Evolutionary conservation across 2,113 vertebrate species (phyloP), one percentile per base, ranked within the genome.

Genomic region (Conger conger): DNA sequence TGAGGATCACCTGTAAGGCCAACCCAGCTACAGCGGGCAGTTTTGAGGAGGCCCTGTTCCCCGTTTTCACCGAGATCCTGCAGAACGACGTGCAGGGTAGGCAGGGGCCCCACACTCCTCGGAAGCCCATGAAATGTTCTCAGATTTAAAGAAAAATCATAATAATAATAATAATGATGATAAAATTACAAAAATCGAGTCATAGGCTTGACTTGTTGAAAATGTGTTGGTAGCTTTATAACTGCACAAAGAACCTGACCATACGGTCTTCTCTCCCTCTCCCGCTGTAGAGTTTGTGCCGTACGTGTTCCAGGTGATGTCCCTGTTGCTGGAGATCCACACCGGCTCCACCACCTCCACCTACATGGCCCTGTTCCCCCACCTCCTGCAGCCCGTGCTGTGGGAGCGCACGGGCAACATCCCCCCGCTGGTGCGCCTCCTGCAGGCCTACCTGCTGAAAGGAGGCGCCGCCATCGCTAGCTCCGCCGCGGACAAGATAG

Each of bases 291-390:
- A 99, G 89, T 99, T 99, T 92, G 97, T 99, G 87, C 98, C 98
- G 0, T 99, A 99, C 0, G 97, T 99, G 90, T 99, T 99, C 93
- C 98, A 99, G 96, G 98, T 99, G 91, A 99, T 99, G 98, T 99
- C 98, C 76, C 92, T 99, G 30, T 96, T 99, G 68, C 93, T 99
- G 77, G 98, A 99, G 94, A 99, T 99, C 92, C 98, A 99, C 91
- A 95, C 96, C 88, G 96, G 90, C 89, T 90, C 91, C 17, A 98
- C 99, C 86, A 97, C 98, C 0, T 91, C 96, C 0, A 97, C 97
- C 53, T 99, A 99, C 40, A 99, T 99, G 98, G 97, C 96, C 0
- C 89, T 99, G 83, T 99, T 99, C 89, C 98, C 98, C 68, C 97
- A 99, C 86, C 96, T 99, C 35, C 96, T 99, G 20, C 98, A 99